Evolutionary conservation across 2,888 invertebrate genomes (phyloP).

Genomic region (Nomada goodeniana): DNA sequence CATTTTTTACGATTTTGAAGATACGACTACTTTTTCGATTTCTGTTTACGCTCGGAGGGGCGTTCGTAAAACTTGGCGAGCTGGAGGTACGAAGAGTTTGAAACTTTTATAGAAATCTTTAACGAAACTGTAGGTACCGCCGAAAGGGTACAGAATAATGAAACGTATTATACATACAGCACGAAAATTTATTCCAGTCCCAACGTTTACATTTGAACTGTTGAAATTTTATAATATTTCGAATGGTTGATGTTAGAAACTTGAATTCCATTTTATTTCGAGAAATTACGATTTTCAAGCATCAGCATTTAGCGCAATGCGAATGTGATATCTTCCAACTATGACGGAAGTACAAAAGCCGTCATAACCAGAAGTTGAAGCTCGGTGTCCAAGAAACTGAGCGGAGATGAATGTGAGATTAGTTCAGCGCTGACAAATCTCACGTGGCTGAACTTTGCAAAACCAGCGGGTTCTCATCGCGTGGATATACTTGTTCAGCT

Average conservation of each 20-base stretch:
- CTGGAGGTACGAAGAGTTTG: too few relatives aligned
- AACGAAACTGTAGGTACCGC: not conserved
- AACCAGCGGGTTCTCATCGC: constrained; percentile 1
- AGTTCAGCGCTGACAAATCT: constrained; percentile 24
- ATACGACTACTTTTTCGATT: not conserved
- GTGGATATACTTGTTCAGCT: constrained; percentile 13
- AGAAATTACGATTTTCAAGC: too few relatives aligned
- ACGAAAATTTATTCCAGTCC: too few relatives aligned
- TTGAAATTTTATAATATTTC: too few relatives aligned
- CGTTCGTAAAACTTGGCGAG: not conserved
- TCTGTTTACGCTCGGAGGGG: not conserved
- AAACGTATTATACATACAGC: too few relatives aligned
- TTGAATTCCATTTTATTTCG: too few relatives aligned
- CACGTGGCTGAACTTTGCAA: constrained; percentile 10
- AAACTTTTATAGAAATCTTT: not conserved
- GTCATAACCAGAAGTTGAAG: constrained; percentile 6
- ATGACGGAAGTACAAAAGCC: constrained; percentile 4
- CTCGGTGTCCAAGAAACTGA: constrained; percentile 12
- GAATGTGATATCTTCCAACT: not conserved
- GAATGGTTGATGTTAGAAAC: too few relatives aligned
- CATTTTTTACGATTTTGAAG: not conserved
- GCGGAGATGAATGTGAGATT: constrained; percentile 30
- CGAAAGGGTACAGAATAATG: too few relatives aligned
- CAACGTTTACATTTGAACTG: too few relatives aligned
- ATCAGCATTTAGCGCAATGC: not conserved